Evolutionary conservation across 2,113 vertebrate species (phyloP).

Genomic region (Colaptes auratus): DNA sequence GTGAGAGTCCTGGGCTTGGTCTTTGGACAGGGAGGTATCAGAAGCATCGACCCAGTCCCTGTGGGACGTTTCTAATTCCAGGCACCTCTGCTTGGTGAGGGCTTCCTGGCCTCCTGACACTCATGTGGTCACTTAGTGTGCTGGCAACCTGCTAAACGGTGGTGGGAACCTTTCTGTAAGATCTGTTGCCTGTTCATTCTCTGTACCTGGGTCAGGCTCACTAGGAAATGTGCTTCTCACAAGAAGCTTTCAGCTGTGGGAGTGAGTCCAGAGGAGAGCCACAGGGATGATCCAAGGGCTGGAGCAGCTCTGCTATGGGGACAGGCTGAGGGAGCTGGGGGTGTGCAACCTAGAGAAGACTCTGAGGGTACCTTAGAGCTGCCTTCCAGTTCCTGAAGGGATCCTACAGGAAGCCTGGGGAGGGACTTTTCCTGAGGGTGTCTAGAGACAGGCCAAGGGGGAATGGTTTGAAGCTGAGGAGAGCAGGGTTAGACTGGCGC

Average conservation of each 20-base stretch:
- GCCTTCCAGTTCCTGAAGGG: too few relatives aligned
- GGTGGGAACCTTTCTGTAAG: not conserved
- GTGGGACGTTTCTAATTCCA: not conserved
- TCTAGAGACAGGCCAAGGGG: too few relatives aligned
- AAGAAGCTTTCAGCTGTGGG: not conserved
- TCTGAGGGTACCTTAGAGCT: too few relatives aligned
- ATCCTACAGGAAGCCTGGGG: too few relatives aligned
- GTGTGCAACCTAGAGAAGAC: too few relatives aligned
- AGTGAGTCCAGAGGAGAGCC: too few relatives aligned
- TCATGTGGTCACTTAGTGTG: fast-evolving
- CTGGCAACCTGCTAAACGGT: not conserved
- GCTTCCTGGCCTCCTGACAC: not conserved
- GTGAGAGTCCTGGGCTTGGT: not conserved
- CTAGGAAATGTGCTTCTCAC: not conserved
- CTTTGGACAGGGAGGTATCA: not conserved
- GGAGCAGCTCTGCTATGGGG: too few relatives aligned
- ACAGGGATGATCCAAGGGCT: too few relatives aligned
- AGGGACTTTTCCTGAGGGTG: too few relatives aligned
- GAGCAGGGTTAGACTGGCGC: too few relatives aligned
- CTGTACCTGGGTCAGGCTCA: not conserved
- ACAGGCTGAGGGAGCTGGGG: too few relatives aligned
- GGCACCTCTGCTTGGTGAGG: not conserved
- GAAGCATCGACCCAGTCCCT: not conserved
- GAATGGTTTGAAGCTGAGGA: too few relatives aligned
- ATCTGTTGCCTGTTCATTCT: not conserved